Evolutionary conservation across 2,113 vertebrate species (phyloP).

Genomic region (Leptobrachium ailaonicum): DNA sequence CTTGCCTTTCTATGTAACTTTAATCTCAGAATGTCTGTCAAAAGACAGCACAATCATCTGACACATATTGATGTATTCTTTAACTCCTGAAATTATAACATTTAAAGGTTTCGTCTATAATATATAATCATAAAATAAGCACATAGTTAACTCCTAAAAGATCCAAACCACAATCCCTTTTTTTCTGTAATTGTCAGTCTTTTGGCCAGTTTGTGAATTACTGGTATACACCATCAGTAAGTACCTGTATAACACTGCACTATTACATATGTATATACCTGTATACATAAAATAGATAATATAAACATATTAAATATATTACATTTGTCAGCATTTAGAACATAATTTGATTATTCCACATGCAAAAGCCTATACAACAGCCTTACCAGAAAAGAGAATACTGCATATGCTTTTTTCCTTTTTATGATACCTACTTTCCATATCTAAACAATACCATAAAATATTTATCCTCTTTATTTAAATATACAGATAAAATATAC

Average conservation of each 20-base stretch:
- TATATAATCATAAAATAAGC: neutral
- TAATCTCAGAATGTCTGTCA: no score
- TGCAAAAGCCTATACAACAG: conserved; percentile 10
- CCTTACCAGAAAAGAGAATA: conserved; percentile 24
- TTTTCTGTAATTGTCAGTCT: no score
- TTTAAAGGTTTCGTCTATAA: no score
- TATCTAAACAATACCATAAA: conserved; percentile 28
- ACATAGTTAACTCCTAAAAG: neutral
- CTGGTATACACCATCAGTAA: conserved; percentile 26
- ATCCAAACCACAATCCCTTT: neutral
- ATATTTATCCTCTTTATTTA: neutral
- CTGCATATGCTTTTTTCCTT: conserved; percentile 8
- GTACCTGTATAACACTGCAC: conserved; percentile 43
- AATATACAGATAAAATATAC: conserved; percentile 4
- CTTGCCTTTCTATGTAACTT: no score
- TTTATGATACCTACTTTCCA: conserved; percentile 14
- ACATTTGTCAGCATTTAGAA: conserved; percentile 25
- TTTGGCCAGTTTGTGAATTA: neutral
- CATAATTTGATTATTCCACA: conserved; percentile 12
- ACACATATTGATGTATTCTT: no score
- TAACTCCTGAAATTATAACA: no score
- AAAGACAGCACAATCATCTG: no score
- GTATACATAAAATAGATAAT: conserved; percentile 30
- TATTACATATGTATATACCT: conserved; percentile 27
- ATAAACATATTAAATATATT: conserved; percentile 44